phyloP scores from a whole-genome alignment of 2,888 invertebrate genomes.

The Frankliniella fusca region DNA sequence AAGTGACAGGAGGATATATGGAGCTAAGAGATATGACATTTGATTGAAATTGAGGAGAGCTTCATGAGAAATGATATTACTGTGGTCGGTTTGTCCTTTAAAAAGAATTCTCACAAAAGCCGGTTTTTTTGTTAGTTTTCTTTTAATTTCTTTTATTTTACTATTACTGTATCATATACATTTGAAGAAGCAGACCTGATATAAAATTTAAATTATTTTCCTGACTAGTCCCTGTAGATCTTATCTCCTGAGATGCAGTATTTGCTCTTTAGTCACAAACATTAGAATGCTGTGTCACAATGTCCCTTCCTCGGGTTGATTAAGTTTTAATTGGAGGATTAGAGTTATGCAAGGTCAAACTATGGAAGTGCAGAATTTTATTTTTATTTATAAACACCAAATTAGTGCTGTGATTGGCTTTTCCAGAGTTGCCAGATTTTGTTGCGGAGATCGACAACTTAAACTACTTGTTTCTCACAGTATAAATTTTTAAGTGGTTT shows the following conservation, averaged over 20 bases:
- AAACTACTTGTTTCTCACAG: no score
- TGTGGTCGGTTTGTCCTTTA: background rate
- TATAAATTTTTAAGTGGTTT: background rate
- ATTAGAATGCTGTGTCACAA: background rate
- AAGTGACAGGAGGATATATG: slow-evolving; percentile 40
- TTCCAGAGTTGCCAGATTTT: background rate
- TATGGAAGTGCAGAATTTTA: background rate
- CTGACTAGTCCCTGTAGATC: slow-evolving; percentile 17
- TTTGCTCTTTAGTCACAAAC: slow-evolving; percentile 11
- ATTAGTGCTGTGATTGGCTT: background rate
- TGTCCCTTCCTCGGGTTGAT: background rate
- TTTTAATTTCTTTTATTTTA: background rate
- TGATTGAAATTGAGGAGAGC: slow-evolving; percentile 35
- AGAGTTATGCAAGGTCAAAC: background rate
- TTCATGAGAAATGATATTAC: background rate
- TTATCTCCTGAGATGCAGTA: background rate
- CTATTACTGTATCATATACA: background rate
- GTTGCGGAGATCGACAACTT: background rate
- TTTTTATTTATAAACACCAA: background rate
- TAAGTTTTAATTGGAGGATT: background rate
- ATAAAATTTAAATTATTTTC: background rate
- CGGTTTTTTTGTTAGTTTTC: background rate
- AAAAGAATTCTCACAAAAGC: slow-evolving; percentile 21
- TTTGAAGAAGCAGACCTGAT: background rate
- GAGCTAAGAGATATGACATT: slow-evolving; percentile 39